Evolutionary conservation across 2,113 vertebrate species (phyloP).

Genomic region (Pollimyrus isidori): DNA sequence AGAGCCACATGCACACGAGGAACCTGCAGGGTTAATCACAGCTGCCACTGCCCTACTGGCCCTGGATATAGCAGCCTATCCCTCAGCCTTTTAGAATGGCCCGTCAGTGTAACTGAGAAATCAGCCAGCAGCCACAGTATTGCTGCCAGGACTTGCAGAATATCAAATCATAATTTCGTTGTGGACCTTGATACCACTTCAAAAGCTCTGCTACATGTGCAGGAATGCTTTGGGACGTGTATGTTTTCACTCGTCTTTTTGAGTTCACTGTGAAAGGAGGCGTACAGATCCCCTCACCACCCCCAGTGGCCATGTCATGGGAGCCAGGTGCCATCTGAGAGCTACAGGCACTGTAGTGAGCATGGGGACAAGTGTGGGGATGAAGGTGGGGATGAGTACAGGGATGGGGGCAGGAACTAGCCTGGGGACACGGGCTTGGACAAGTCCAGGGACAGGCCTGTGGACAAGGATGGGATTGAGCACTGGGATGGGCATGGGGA

Average conservation of each 20-base stretch:
- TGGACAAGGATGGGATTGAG: not conserved
- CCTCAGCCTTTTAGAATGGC: constrained; percentile 22
- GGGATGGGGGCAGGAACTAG: not conserved
- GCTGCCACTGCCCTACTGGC: not conserved
- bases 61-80: constrained; percentile 33
- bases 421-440: not conserved
- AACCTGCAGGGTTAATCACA: constrained; percentile 36
- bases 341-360: not conserved
- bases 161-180: constrained; percentile 42
- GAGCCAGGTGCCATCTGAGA: not conserved
- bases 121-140: constrained; percentile 37
- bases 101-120: constrained; percentile 42
- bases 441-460: not conserved
- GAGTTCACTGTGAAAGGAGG: constrained; percentile 17
- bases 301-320: not conserved
- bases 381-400: not conserved
- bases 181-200: constrained; percentile 33
- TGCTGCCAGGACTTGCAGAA: constrained; percentile 39
- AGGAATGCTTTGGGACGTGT: constrained; percentile 35
- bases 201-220: constrained; percentile 34
- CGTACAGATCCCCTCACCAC: not conserved
- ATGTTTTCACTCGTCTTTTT: constrained; percentile 13
- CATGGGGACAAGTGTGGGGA: not conserved
- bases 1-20: constrained; percentile 48
- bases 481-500: not conserved